These are phyloP conservation scores for Cataglyphis albicans DNA, from an alignment of 2,888 invertebrate species.

Conservation along the genomic window DNA sequence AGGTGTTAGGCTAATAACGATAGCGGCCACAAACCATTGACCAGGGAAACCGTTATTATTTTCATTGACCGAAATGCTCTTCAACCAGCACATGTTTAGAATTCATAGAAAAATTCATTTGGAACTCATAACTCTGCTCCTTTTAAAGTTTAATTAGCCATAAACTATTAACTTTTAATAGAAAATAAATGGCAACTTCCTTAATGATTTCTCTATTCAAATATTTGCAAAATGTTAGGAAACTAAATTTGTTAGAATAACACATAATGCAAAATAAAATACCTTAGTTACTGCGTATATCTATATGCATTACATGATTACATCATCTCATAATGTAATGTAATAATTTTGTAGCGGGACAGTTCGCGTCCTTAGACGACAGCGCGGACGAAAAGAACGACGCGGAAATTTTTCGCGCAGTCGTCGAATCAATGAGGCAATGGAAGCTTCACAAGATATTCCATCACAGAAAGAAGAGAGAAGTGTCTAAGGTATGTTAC, in stretches of 20 bases:
- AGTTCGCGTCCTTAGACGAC: slow-evolving; percentile 88
- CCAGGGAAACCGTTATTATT: slow-evolving; percentile 67
- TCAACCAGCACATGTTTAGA: neutral
- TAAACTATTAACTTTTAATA: neutral
- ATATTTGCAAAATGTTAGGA: neutral
- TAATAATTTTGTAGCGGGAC: slow-evolving; percentile 74
- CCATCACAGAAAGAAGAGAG: slow-evolving; percentile 89
- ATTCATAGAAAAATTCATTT: neutral
- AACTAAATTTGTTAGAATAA: neutral
- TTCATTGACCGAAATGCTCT: slow-evolving; percentile 25
- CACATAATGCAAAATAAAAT: neutral
- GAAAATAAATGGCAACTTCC: neutral
- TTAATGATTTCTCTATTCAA: neutral
- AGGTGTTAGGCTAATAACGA: slow-evolving; percentile 69
- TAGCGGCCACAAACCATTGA: slow-evolving; percentile 57
- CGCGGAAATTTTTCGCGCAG: slow-evolving; percentile 90
- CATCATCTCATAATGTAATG: neutral
- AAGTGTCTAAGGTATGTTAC: slow-evolving; percentile 94
- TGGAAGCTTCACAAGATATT: slow-evolving; percentile 89
- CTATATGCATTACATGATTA: neutral
- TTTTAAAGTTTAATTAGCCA: neutral
- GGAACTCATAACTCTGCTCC: neutral
- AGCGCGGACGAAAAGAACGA: slow-evolving; percentile 91
- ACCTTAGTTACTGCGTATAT: neutral
- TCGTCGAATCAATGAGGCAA: slow-evolving; percentile 90